Base-by-base conservation (phyloP, 2,888 invertebrate genomes). In the Stictocephala bisonia region DNA sequence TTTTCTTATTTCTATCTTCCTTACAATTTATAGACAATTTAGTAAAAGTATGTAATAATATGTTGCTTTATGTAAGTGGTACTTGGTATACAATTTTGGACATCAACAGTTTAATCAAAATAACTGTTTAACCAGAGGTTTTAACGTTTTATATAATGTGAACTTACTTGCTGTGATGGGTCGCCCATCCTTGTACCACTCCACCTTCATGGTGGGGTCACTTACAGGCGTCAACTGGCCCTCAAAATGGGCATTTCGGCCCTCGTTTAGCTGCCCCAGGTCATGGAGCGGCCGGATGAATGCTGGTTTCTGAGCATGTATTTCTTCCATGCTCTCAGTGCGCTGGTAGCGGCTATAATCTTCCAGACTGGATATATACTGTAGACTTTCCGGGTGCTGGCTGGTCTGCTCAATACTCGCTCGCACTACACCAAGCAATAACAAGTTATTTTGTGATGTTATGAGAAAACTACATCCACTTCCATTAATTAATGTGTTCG, bases 121-220 rank as follows among this genome's bases (percentile, higher is more conserved):
- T n/a, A n/a, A n/a, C n/a, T n/a, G n/a, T n/a, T n/a, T n/a, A n/a
- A n/a, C n/a, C n/a, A n/a, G n/a, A n/a, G n/a, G 53, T 22, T 31
- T 27, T 18, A 3, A 48, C 67, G 35, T 50, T 29, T 70, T 44
- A 26, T 60, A 29, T 48, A 29, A 48, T 9, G 41, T 41, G 50
- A 18, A 81, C 86, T 82, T 80, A 88, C 98, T 97, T 83, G 96
- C 96, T 86, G 96, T 96, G 82, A 99, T 93, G 27, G 97, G 91
- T 84, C 92, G 90, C 79, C 97, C 97, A 89, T 95, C 95, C 86
- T 95, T 95, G 86, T 93, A 95, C 96, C 96, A 96, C 86, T 96
- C 95, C 82, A 95, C 94, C 86, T 93, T 91, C 95, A 96, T 95
- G 53, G 93, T 93, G 71, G 96, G 93, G 83, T 96, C 96, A 81